Evolutionary conservation across 2,113 vertebrate genomes (phyloP), one percentile per base, ranked within the genome.

Genomic region (Eulemur rufifrons): DNA sequence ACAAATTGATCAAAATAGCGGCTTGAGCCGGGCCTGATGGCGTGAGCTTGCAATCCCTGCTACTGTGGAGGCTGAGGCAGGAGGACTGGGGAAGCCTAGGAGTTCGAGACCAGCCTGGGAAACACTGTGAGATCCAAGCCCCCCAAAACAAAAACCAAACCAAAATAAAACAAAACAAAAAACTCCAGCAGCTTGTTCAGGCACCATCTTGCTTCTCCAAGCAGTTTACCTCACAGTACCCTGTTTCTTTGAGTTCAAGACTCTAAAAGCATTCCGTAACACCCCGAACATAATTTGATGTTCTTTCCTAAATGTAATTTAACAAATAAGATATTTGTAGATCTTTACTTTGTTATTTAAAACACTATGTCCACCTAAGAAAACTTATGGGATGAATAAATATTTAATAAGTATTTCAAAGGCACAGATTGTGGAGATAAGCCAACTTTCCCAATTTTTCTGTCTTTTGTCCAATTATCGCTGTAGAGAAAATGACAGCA

Each of bases 391-490:
- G 50, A 63, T 64, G 27, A 93, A 80, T 64, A 71, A 68, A 69
- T 74, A 56, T 69, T 82, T 92, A 66, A 14, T 92, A 89, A 71
- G 7, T 76, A 89, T 45, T 69, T 83, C 74, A 89, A 92, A 92
- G 73, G 37, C 47, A 89, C 25, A 76, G 73, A 50, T 68, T 42
- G 47, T 68, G 66, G 64, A 87, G 81, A 84, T 12, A 83, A 68
- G 84, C 47, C 37, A 74, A 45, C 66, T 74, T 89, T 85, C 32
- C 23, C 8, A 34, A 89, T 50, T 63, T 76, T 71, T 54, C 68
- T 76, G 7, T 95, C 42, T 54, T 82, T 78, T 89, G 66, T 92
- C 42, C 34, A 89, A 29, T 89, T 82, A 82, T n/a, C n/a, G n/a
- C 45, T 63, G 45, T 56, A 50, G 34, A 92, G 23, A 64, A 94